Conservation (phyloP, 2,113 vertebrate genomes). For the Tupaia chinensis region DNA sequence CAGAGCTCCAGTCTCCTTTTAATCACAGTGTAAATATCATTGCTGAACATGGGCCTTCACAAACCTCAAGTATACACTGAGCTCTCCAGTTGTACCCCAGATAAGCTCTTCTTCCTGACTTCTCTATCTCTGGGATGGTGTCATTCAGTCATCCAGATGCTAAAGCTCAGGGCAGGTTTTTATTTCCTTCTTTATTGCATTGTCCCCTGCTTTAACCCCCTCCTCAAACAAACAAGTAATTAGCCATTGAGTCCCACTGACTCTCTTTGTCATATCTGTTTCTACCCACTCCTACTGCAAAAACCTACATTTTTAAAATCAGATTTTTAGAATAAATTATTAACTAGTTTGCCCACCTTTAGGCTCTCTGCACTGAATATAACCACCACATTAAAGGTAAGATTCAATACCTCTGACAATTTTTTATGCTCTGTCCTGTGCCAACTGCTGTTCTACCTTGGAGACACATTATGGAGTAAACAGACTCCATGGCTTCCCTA, state of each 20-base stretch:
- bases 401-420: not conserved
- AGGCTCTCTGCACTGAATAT: not conserved
- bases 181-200: not conserved
- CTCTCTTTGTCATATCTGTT: not conserved
- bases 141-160: not conserved
- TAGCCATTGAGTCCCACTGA: not conserved
- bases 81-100: not conserved
- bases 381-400: not conserved
- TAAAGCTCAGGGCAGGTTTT: not conserved
- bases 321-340: conserved; percentile 30
- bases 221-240: not conserved
- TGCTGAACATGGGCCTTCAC: not conserved
- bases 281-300: not conserved
- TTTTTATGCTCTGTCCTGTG: not conserved
- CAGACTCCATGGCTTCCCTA: not conserved
- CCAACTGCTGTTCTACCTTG: not conserved
- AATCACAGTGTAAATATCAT: not conserved
- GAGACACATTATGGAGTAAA: not conserved
- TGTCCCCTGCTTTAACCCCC: not conserved
- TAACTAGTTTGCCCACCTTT: not conserved
- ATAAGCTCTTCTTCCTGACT: not conserved
- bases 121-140: not conserved
- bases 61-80: not conserved
- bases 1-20: not conserved
- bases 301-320: not conserved